Percentiles rank a stretch among this genome's conserved stretches.
These are phyloP conservation scores for Altica lythri DNA, from an alignment of 2,888 invertebrate genomes.

Conservation along the genomic window DNA sequence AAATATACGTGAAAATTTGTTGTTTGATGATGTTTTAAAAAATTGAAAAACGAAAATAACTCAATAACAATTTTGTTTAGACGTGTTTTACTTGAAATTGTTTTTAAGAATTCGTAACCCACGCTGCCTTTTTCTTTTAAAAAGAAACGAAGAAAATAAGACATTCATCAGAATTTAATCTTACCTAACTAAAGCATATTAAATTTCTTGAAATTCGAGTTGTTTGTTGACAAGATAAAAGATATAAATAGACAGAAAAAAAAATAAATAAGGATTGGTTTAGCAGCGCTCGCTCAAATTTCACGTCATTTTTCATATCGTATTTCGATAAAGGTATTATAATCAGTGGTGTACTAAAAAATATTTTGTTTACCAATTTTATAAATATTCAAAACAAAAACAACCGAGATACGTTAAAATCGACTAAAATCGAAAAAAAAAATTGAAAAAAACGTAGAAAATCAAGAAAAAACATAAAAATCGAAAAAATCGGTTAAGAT, in stretches of 20 bases:
- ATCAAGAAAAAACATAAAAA: too few relatives aligned
- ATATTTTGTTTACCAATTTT: too few relatives aligned
- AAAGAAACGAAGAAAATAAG: neutral
- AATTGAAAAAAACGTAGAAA: too few relatives aligned
- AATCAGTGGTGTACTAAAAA: neutral
- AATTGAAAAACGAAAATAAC: too few relatives aligned
- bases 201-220: constrained; percentile 19
- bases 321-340: constrained; percentile 2
- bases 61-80: neutral
- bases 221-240: constrained; percentile 22
- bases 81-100: constrained; percentile 1
- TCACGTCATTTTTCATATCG: constrained; percentile 7
- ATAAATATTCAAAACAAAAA: too few relatives aligned
- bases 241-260: constrained; percentile 17
- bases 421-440: too few relatives aligned
- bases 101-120: neutral
- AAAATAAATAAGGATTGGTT: too few relatives aligned
- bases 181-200: constrained; percentile 19
- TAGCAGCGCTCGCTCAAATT: constrained; percentile 1
- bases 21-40: too few relatives aligned
- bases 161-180: constrained; percentile 15
- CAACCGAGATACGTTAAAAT: too few relatives aligned
- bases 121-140: neutral
- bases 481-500: too few relatives aligned
- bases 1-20: too few relatives aligned